Evolutionary conservation across 2,888 invertebrate species (phyloP), one percentile per base, ranked within the genome.

Genomic region (Nomada fucata): DNA sequence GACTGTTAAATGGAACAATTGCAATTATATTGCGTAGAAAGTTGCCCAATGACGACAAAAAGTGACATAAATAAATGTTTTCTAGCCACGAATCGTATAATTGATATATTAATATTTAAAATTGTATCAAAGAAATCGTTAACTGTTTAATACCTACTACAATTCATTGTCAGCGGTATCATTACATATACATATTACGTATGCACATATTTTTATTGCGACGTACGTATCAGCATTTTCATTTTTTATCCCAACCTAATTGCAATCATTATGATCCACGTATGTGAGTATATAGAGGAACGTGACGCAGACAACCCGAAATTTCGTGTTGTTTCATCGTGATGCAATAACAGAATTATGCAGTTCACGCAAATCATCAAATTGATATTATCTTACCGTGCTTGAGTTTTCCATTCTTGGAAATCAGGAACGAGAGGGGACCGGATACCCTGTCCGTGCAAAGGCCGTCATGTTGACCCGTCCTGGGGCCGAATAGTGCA

Each of bases 341-440:
- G 13, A 42, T 36, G n/a, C 59, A 68, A 74, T 50, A 23, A 20
- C 36, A 1, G 26, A 10, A 50, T 15, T 11, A 18, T 53, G 15
- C 2, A 50, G 13, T 29, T n/a, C 26, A 36, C 29, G n/a, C 26
- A 13, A 52, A 29, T 60, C 18, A 50, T 36, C 5, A 7, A 36
- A 36, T 36, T 36, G 36, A 11, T 44, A 29, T 2, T n/a, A n/a
- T 96, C 97, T 96, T 93, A 97, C 97, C 96, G 93, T 96, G 96
- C 91, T 96, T 96, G 80, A 97, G 95, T 92, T 96, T 96, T 85
- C 96, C 96, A 90, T 96, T 96, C 91, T 97, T 96, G 18, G 97
- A 97, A 91, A 97, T 97, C 85, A 97, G 95, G 96, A 97, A 96
- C 88, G 96, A 97, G 64, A 97, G 93, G 0, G 97, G 97, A 60